phyloP scores from a whole-genome alignment of 2,797 vertebrate species.

The Malurus splendens region DNA sequence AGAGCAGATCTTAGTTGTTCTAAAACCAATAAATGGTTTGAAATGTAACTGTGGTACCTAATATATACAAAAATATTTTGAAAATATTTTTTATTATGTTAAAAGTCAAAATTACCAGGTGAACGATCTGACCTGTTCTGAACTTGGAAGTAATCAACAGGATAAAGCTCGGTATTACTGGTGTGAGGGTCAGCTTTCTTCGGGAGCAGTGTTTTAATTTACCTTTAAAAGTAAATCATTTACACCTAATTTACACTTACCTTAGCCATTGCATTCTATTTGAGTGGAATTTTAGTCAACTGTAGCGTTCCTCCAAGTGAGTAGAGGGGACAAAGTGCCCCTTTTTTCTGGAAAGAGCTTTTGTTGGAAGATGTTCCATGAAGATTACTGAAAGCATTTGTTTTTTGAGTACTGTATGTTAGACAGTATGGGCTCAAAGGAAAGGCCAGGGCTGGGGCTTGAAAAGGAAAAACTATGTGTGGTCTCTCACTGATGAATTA shows the following conservation, averaged over 20 bases:
- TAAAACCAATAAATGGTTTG: background rate
- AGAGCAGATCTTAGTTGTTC: background rate
- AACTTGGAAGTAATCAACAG: background rate
- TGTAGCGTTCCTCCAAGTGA: background rate
- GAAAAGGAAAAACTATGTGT: background rate
- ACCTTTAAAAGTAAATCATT: background rate
- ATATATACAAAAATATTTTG: accelerated
- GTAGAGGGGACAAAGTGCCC: background rate
- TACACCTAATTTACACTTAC: background rate
- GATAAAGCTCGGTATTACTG: background rate
- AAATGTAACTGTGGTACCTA: background rate
- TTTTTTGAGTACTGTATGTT: background rate
- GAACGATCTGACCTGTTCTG: background rate
- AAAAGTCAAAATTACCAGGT: background rate
- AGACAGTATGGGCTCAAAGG: background rate
- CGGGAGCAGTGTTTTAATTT: background rate
- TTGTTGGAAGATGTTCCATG: background rate
- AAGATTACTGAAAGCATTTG: background rate
- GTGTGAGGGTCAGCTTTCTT: background rate
- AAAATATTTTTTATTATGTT: accelerated
- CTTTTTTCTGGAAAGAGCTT: background rate
- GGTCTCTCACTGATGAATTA: background rate
- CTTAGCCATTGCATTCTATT: background rate
- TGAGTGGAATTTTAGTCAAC: background rate
- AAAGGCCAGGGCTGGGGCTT: background rate